Evolutionary conservation across 92 coral and sea anemone species (phyloP).

Genomic region (Palythoa grandiflora): DNA sequence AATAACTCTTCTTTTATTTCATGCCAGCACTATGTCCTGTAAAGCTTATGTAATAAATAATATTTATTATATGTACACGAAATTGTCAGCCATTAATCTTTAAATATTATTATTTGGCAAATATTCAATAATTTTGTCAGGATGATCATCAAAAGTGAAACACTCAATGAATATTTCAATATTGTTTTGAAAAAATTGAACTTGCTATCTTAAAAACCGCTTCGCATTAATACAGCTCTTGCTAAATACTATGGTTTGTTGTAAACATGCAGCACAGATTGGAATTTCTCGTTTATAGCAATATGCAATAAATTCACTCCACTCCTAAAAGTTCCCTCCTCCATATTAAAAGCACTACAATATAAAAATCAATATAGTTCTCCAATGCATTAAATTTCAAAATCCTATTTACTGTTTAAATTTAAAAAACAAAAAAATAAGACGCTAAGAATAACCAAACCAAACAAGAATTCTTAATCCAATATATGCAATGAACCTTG

Average conservation of each 20-base stretch:
- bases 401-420: background rate
- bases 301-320: background rate
- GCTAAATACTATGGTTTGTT: background rate
- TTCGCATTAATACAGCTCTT: background rate
- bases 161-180: background rate
- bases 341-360: background rate
- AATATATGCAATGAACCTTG: background rate
- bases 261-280: background rate
- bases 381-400: background rate
- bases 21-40: background rate
- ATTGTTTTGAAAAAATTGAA: background rate
- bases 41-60: conserved; percentile 4
- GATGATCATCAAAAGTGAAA: background rate
- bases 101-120: background rate
- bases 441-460: background rate
- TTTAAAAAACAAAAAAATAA: background rate
- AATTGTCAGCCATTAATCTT: background rate
- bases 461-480: background rate
- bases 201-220: background rate
- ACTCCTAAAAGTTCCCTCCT: background rate
- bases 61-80: background rate
- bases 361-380: background rate
- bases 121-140: background rate
- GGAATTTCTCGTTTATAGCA: background rate
- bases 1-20: background rate